Evolutionary conservation across 2,113 vertebrate species (phyloP).

Genomic region (Gallinago undulata): DNA sequence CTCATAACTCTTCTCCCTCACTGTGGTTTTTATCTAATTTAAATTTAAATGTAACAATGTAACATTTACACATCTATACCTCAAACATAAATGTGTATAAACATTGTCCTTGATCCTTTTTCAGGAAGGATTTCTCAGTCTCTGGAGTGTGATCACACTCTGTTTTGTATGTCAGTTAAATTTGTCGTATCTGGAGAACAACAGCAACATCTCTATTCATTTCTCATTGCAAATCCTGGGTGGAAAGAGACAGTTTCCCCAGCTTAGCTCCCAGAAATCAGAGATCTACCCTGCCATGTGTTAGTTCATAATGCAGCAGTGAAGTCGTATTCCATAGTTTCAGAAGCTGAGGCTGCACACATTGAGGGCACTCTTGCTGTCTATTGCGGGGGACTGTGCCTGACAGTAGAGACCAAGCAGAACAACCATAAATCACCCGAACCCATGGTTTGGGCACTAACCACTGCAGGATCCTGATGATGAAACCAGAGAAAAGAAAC

Average conservation of each 20-base stretch:
- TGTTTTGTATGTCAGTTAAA: neutral
- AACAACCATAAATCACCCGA: neutral
- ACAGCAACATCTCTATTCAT: neutral
- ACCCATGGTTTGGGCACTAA: no score
- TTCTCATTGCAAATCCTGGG: neutral
- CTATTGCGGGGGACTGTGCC: accelerated
- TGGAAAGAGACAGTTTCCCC: neutral
- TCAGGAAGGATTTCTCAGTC: neutral
- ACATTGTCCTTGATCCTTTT: neutral
- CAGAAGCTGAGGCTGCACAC: accelerated
- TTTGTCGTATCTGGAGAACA: neutral
- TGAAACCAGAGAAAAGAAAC: neutral
- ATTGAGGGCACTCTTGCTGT: neutral
- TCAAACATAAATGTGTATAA: neutral
- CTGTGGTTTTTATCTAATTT: neutral
- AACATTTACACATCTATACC: neutral
- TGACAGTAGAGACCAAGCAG: neutral
- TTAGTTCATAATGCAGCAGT: neutral
- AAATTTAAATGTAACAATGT: neutral
- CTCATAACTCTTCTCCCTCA: neutral
- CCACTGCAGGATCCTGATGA: neutral
- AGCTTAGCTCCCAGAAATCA: neutral
- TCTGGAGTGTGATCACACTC: neutral
- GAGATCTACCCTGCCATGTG: accelerated
- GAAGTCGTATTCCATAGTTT: accelerated